Evolutionary conservation across 2,797 vertebrate genomes (phyloP).

Genomic region (Onychomys arenicola): DNA sequence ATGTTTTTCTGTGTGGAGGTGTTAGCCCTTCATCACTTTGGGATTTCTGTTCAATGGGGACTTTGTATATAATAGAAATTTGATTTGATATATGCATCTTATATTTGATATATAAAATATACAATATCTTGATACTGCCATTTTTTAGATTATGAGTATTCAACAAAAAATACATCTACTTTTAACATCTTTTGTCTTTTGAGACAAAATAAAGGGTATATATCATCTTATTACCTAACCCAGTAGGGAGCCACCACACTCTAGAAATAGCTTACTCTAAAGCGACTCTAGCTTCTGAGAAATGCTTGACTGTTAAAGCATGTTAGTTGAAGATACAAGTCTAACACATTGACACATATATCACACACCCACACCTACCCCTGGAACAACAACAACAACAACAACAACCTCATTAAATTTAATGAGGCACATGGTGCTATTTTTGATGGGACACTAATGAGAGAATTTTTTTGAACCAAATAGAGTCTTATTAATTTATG

Average conservation of each 20-base stretch:
- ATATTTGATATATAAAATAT: neutral
- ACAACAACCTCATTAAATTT: slow-evolving; percentile 85
- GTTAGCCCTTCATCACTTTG: neutral
- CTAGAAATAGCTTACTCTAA: slow-evolving; percentile 67
- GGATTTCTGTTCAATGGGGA: slow-evolving; percentile 16
- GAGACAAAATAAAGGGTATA: slow-evolving; percentile 46
- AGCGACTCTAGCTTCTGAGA: slow-evolving; percentile 43
- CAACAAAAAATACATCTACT: slow-evolving; percentile 18
- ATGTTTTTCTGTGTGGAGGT: neutral
- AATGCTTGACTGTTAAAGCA: slow-evolving; percentile 39
- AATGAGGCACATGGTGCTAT: slow-evolving; percentile 83
- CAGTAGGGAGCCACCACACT: slow-evolving; percentile 25
- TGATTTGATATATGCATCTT: neutral
- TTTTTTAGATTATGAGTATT: neutral
- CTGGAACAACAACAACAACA: slow-evolving; percentile 81
- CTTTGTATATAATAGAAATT: neutral
- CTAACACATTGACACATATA: slow-evolving; percentile 81
- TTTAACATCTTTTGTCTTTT: slow-evolving; percentile 33
- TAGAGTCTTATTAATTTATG: slow-evolving; percentile 83
- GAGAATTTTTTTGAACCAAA: slow-evolving; percentile 75
- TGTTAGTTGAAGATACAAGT: slow-evolving; percentile 72
- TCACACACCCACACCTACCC: slow-evolving; percentile 81
- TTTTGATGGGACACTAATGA: slow-evolving; percentile 85
- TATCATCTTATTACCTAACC: slow-evolving; percentile 20
- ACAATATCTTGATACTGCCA: neutral